phyloP scores from a whole-genome alignment of 1,140 invertebrate species.

The Papilio helenus region DNA sequence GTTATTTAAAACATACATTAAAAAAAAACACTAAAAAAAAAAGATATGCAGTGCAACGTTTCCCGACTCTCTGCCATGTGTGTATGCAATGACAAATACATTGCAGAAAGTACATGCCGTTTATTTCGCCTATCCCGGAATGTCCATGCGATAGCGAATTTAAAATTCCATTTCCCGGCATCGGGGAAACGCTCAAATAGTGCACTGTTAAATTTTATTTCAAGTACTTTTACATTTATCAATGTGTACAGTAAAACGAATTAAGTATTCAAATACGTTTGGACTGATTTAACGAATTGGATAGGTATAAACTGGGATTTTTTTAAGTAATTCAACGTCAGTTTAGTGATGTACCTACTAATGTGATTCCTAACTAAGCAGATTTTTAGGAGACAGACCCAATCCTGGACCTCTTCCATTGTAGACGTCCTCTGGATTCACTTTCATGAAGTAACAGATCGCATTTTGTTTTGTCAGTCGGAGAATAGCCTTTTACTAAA shows the following conservation, averaged over 20 bases:
- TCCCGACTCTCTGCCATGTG: slow-evolving; percentile 35
- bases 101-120: slow-evolving; percentile 49
- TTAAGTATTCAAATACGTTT: slow-evolving; percentile 41
- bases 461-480: neutral
- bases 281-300: slow-evolving; percentile 13
- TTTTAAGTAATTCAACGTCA: neutral
- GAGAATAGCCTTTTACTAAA: neutral
- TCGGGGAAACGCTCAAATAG: slow-evolving; percentile 62
- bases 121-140: slow-evolving; percentile 57
- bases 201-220: slow-evolving; percentile 44
- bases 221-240: slow-evolving; percentile 17
- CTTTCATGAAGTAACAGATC: neutral
- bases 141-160: slow-evolving; percentile 56
- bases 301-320: neutral
- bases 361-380: neutral
- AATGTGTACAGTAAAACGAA: slow-evolving; percentile 39
- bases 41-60: slow-evolving; percentile 36
- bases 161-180: slow-evolving; percentile 71
- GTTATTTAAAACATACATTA: neutral
- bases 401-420: neutral
- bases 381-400: neutral
- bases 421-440: neutral
- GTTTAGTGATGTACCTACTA: neutral
- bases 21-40: slow-evolving; percentile 1
- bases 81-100: slow-evolving; percentile 36